Conservation (phyloP, 2,797 vertebrate species). For the Momotus momota region DNA sequence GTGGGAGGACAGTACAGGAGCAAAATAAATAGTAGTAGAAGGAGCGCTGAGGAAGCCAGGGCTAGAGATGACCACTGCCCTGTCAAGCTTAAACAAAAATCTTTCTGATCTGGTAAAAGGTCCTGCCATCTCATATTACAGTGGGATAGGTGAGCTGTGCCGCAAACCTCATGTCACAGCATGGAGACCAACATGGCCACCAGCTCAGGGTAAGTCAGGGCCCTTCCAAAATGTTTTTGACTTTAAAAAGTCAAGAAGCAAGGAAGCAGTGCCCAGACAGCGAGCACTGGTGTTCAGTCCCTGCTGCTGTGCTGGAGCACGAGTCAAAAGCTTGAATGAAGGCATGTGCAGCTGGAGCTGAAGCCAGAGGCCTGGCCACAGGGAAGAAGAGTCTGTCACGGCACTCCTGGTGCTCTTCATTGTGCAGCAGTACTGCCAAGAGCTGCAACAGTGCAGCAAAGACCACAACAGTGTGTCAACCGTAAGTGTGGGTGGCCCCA, state of each 20-base stretch:
- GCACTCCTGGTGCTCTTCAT: fast-evolving
- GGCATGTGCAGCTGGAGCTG: not conserved
- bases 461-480: not conserved
- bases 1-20: not conserved
- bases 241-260: not conserved
- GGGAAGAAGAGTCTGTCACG: not conserved
- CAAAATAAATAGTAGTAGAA: not conserved
- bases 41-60: not conserved
- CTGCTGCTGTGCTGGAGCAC: not conserved
- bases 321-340: not conserved
- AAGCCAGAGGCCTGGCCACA: not conserved
- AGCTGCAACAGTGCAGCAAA: not conserved
- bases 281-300: fast-evolving
- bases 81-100: not conserved
- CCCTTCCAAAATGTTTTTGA: not conserved
- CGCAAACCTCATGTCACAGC: fast-evolving
- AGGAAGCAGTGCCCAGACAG: fast-evolving
- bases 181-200: not conserved
- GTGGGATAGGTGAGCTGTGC: too few species aligned
- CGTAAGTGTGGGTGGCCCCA: not conserved
- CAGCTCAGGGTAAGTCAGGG: not conserved
- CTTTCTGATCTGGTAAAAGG: not conserved
- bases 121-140: not conserved
- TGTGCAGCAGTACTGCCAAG: too few species aligned
- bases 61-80: not conserved